A percentile compares a stretch with the other conserved stretches of the same genome.
phyloP scores from a whole-genome alignment of 1,140 invertebrate species.

The Lethocerus indicus region DNA sequence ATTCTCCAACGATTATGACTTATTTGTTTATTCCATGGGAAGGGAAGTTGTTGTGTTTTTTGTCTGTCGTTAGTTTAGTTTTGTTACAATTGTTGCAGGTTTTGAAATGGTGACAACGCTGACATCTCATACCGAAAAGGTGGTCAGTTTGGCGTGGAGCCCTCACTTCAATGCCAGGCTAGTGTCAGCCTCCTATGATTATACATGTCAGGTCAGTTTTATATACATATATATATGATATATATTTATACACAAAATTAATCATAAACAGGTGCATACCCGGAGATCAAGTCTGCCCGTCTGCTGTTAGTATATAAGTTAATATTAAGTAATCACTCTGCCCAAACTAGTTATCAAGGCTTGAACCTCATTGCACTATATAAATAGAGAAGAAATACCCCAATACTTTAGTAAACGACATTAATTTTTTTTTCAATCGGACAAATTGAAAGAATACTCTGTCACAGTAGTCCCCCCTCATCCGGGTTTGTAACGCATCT shows the following conservation, averaged over 20 bases:
- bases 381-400: not conserved
- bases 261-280: not conserved
- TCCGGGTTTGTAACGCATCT: too few relatives aligned
- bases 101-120: constrained; percentile 28
- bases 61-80: not conserved
- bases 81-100: constrained; percentile 1
- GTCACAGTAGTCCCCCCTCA: too few relatives aligned
- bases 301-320: not conserved
- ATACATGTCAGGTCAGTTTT: constrained; percentile 40
- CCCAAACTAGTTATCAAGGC: not conserved
- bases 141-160: constrained; percentile 51
- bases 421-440: too few relatives aligned
- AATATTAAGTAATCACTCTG: not conserved
- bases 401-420: not conserved
- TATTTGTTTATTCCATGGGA: too few relatives aligned
- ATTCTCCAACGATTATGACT: too few relatives aligned
- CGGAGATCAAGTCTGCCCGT: not conserved
- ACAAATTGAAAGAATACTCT: too few relatives aligned
- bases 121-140: constrained; percentile 34
- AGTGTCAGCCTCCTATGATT: constrained; percentile 49
- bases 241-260: not conserved
- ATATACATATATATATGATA: not conserved
- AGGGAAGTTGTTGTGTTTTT: not conserved
- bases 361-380: not conserved
- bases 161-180: constrained; percentile 45